Evolutionary conservation across 2,113 vertebrate genomes (phyloP).

Genomic region (Percina caprodes): DNA sequence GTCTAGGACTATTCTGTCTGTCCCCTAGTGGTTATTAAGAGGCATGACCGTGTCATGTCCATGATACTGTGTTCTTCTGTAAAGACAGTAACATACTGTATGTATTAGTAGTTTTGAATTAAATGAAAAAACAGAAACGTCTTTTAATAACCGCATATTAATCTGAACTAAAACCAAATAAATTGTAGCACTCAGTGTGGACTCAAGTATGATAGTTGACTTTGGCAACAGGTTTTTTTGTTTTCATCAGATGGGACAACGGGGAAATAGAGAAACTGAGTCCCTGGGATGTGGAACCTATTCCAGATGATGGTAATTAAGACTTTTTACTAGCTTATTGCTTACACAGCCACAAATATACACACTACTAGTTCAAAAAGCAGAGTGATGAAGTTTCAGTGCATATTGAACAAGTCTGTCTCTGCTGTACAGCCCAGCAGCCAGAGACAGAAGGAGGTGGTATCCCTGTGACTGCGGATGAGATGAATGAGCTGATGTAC

Average conservation of each 20-base stretch:
- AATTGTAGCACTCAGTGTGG: not conserved
- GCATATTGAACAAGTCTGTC: not conserved
- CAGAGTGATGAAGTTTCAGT: not conserved
- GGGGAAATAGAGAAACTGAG: conserved; percentile 96
- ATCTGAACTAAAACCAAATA: not conserved
- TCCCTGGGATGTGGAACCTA: conserved; percentile 96
- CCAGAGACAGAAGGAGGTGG: conserved; percentile 90
- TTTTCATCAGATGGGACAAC: conserved; percentile 92
- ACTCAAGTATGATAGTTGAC: not conserved
- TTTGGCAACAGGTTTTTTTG: not conserved
- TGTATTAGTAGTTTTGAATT: not conserved
- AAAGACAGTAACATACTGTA: not conserved
- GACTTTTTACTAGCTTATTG: not conserved
- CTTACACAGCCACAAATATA: not conserved
- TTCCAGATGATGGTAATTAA: conserved; percentile 91
- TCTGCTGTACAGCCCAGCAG: conserved; percentile 82
- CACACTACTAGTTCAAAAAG: not conserved
- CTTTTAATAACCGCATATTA: not conserved
- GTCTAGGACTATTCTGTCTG: not conserved
- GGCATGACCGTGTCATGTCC: not conserved
- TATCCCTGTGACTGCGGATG: conserved; percentile 91
- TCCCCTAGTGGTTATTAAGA: conserved; percentile 18
- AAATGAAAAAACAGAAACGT: not conserved
- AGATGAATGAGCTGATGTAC: conserved; percentile 93
- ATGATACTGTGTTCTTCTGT: not conserved